Evolutionary conservation across 2,797 vertebrate genomes (phyloP), one percentile per base, ranked within the genome.

Genomic region (Naso thynnoides): DNA sequence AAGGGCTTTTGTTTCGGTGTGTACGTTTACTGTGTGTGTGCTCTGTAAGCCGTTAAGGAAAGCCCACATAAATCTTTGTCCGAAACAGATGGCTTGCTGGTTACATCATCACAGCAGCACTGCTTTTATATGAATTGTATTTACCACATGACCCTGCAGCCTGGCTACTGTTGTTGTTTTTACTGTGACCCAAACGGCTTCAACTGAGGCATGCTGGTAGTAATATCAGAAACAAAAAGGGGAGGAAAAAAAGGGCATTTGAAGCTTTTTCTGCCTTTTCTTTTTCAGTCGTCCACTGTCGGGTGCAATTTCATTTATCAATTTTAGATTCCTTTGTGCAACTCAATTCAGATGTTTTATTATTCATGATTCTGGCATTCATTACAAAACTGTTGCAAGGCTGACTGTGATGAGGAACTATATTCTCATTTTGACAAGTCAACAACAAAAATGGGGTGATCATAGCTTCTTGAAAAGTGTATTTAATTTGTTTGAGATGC

Each of bases 31-130:
- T 61, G 10, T 58, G 21, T 39, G n/a, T 23, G 24, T 15, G 42
- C 39, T 54, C n/a, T 67, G 23, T 52, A 27, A 14, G 39, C 47
- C 23, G 54, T 63, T 50, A 26, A 71, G 68, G 79, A 73, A 70
- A 80, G 26, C 68, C 44, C 41, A 47, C 39, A 71, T 70, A 61
- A 72, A 70, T 78, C 56, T 39, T 53, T 49, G 42, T 15, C 49
- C 16, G 39, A 61, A 78, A 82, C 89, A 85, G 80, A 88, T 88
- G 83, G 84, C 58, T 16, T n/a, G 13, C 19, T 36, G 63, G 45
- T 73, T 56, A 73, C 59, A 57, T 76, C 70, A 78, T 52, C 1
- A 7, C 15, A 49, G 26, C 18, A 4, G 26, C 45, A 55, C 33
- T 31, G 57, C 62, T 71, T 72, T 73, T 54, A 19, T 69, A 41